Conservation (phyloP, 2,113 vertebrate genomes). For the Chitala chitala region DNA sequence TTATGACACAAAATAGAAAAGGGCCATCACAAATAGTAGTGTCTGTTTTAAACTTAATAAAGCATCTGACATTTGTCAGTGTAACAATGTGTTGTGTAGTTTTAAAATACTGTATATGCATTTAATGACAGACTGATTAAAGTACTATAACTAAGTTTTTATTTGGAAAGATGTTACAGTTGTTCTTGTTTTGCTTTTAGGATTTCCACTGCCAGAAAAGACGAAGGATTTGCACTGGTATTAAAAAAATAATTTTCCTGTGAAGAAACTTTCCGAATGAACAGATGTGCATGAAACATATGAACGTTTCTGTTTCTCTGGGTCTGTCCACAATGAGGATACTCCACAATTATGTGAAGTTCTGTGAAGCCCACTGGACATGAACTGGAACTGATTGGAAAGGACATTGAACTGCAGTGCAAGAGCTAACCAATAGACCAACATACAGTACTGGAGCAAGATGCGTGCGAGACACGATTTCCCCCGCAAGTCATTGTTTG, state of each 20-base stretch:
- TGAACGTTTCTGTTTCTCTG: background rate
- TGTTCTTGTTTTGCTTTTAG: constrained; percentile 52
- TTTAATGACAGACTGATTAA: background rate
- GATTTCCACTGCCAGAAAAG: constrained; percentile 51
- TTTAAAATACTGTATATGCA: background rate
- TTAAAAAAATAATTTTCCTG: constrained; percentile 20
- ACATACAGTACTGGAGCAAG: background rate
- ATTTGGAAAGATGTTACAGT: background rate
- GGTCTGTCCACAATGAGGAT: background rate
- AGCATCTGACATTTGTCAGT: too few species aligned
- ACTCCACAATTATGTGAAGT: background rate
- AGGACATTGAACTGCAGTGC: background rate
- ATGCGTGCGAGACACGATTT: too few species aligned
- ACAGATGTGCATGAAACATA: too few species aligned
- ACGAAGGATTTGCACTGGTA: constrained; percentile 45
- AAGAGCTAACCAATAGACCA: background rate
- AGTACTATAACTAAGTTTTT: background rate
- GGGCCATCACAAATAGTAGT: too few species aligned
- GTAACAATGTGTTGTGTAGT: too few species aligned
- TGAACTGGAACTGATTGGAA: background rate
- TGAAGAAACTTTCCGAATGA: background rate
- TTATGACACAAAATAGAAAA: too few species aligned
- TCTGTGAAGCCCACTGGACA: background rate
- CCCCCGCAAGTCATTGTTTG: too few species aligned
- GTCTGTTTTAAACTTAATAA: too few species aligned